Conservation (phyloP, 2,113 vertebrate genomes). For the Dryoscopus gambensis region DNA sequence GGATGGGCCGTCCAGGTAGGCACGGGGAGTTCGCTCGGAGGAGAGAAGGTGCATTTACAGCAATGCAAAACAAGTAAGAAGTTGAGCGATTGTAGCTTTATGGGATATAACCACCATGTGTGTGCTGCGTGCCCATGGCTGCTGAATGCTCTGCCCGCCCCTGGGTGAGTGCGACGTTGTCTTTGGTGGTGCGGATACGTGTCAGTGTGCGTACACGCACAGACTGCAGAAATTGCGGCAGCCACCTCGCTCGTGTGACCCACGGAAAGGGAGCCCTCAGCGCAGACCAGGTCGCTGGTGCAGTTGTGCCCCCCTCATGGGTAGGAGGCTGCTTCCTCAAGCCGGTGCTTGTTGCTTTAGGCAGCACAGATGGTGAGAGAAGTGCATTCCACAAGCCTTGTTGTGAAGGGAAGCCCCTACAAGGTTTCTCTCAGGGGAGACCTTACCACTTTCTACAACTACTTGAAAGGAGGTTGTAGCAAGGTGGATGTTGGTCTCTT, state of each 20-base stretch:
- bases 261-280: not conserved
- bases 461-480: not conserved
- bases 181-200: not conserved
- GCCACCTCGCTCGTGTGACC: accelerated
- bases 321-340: not conserved
- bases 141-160: not conserved
- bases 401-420: not conserved
- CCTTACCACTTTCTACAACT: not conserved
- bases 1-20: slow-evolving; percentile 82
- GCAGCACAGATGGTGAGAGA: not conserved
- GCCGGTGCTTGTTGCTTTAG: not conserved
- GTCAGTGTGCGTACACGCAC: accelerated
- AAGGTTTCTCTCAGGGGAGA: not conserved
- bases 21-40: accelerated
- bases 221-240: not conserved
- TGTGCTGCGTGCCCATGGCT: not conserved
- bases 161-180: accelerated
- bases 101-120: accelerated
- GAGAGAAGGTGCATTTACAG: not conserved
- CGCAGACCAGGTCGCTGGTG: accelerated
- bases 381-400: not conserved
- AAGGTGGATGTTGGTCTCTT: not conserved
- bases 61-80: not conserved
- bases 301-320: accelerated
- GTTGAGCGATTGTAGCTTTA: accelerated